A percentile compares a stretch with the other conserved stretches of the same genome.
phyloP scores from a whole-genome alignment of 2,113 vertebrate genomes.

The Siphamia tubifer region DNA sequence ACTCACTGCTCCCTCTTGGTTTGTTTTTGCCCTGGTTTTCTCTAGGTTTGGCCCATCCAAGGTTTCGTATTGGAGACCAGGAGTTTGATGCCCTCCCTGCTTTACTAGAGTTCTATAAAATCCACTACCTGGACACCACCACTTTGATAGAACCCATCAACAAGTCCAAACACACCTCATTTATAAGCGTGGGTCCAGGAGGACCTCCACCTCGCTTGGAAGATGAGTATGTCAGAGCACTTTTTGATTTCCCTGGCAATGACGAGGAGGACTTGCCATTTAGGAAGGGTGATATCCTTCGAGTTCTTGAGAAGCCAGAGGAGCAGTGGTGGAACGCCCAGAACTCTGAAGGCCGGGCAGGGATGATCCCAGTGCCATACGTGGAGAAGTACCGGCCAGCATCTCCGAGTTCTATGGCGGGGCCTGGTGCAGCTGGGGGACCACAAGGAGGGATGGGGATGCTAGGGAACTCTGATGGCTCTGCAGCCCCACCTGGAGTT shows the following conservation, averaged over 20 bases:
- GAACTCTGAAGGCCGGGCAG: conserved; percentile 91
- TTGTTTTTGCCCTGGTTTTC: background rate
- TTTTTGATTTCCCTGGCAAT: conserved; percentile 98
- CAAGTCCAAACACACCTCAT: conserved; percentile 87
- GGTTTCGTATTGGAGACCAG: conserved; percentile 97
- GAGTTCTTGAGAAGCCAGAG: conserved; percentile 96
- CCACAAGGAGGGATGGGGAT: conserved; percentile 34
- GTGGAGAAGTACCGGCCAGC: conserved; percentile 95
- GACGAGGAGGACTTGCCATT: conserved; percentile 99
- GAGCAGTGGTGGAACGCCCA: conserved; percentile 99
- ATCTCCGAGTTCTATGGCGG: conserved; percentile 78
- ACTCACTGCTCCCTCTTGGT: background rate
- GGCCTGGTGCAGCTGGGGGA: conserved; percentile 27
- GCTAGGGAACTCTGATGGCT: conserved; percentile 90
- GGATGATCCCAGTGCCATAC: conserved; percentile 99
- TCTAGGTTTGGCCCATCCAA: conserved; percentile 83
- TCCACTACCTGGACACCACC: conserved; percentile 99
- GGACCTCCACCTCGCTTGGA: conserved; percentile 88
- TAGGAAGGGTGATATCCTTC: conserved; percentile 95
- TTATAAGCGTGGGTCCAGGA: conserved; percentile 47
- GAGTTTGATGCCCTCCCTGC: conserved; percentile 96
- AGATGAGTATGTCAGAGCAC: conserved; percentile 93
- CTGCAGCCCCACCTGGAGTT: conserved; percentile 75
- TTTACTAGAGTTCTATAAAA: conserved; percentile 99
- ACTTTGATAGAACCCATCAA: conserved; percentile 97